These are phyloP conservation scores for Strigamia crassipes DNA, from an alignment of 2,888 invertebrate species.

Conservation along the genomic window DNA sequence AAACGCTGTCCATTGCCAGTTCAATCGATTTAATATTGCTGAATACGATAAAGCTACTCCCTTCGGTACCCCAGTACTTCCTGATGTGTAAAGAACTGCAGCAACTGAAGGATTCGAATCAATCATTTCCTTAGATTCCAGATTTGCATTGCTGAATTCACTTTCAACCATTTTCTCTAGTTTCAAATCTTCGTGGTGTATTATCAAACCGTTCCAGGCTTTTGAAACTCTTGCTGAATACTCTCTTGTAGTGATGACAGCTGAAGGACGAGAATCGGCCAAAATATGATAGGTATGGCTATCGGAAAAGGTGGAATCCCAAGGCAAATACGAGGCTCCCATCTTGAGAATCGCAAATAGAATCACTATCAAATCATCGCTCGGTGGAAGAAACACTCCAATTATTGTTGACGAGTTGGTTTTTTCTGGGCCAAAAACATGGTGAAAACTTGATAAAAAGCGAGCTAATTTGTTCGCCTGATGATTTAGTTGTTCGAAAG, in stretches of 20 bases:
- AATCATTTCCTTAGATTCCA: constrained; percentile 55
- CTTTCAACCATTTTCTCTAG: not conserved
- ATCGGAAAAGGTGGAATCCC: constrained; percentile 74
- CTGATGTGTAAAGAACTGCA: constrained; percentile 81
- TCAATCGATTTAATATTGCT: constrained; percentile 73
- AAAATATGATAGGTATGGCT: constrained; percentile 76
- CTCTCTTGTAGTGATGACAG: constrained; percentile 66
- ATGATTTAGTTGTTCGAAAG: constrained; percentile 43
- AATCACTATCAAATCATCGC: constrained; percentile 69
- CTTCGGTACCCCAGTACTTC: constrained; percentile 87
- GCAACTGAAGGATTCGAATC: constrained; percentile 61
- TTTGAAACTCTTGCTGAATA: constrained; percentile 32
- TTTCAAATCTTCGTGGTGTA: not conserved
- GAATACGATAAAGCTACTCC: constrained; percentile 44
- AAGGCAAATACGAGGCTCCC: constrained; percentile 81
- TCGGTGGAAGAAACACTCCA: constrained; percentile 74
- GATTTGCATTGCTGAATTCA: not conserved
- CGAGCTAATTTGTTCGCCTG: constrained; percentile 48
- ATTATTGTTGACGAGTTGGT: not conserved
- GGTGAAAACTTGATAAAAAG: too few relatives aligned
- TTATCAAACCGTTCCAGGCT: not conserved
- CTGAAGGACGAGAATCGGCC: constrained; percentile 72
- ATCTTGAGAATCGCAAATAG: constrained; percentile 78
- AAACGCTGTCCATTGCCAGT: constrained; percentile 85
- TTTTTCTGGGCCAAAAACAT: too few relatives aligned